Base-by-base conservation (phyloP, 2,797 vertebrate genomes). In the Pantherophis alleghaniensis region DNA sequence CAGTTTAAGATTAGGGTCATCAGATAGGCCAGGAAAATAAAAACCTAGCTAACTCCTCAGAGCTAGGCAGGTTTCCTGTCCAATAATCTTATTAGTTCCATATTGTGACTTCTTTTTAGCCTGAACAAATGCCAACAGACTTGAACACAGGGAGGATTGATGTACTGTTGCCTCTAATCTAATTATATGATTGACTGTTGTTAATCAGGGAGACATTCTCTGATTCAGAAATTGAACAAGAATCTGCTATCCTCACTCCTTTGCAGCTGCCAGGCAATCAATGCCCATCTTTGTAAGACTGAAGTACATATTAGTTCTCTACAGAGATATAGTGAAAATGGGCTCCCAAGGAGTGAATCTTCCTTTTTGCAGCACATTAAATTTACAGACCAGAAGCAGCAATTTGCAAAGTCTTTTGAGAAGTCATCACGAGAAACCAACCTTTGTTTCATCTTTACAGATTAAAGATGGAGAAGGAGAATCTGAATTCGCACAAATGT, bases 21-120 rank as follows among this genome's bases (percentile, higher is more conserved):
- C 13, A 57, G 7, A 28, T 59, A 2, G 32, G 2, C 55, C 14
- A 91, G 32, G 90, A 91, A 32, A 83, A 91, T 83, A 79, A 91
- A 63, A 28, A 53, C 32, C 26, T 60, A 22, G 32, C 86, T 51
- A 63, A 22, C 24, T 63, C 47, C 28, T 87, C 91, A 91, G 37
- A 87, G 59, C 59, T 51, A 51, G 22, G 42, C 59, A 91, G 53
- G 56, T 55, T 91, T 91, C 42, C 55, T 79, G 37, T 74, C 55
- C 69, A 55, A 91, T 37, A 83, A 66, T 20, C 28, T 24, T 63
- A 91, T 87, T 91, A 87, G 47, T 63, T 91, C 91, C 79, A 66
- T 91, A 87, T 20, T 87, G 83, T 87, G 59, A 51, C 79, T 63
- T 63, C 42, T 91, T 87, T 63, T 83, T 86, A n/a, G 79, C 2